Base-by-base conservation (phyloP, 2,797 vertebrate genomes). In the Morelia viridis region DNA sequence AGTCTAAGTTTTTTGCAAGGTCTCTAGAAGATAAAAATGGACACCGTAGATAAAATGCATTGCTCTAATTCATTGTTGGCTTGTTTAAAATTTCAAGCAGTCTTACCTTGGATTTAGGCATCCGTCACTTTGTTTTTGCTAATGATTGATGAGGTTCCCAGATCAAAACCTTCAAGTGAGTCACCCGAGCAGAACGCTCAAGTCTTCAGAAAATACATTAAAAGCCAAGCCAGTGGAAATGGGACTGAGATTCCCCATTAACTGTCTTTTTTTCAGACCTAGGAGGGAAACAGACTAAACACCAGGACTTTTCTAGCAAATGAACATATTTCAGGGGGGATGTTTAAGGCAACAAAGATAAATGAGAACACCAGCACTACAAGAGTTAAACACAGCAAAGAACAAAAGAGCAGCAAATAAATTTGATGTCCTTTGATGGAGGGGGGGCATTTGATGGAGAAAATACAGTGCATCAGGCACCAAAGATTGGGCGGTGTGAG, bases 131-230 rank as follows among this genome's bases (percentile, higher is more conserved):
- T 91, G 57, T 91, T 95, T 95, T 88, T 91, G 91, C 89, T 85
- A 92, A 92, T 94, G 95, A 96, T 76, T 93, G 93, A 96, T 94
- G 90, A 95, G 50, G 92, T 26, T 91, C 89, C 86, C 15, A 83
- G 64, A 31, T 2, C 93, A 92, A 94, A 96, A 91, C 91, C 92
- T 96, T 95, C 92, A 92, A 95, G 92, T 92, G 80, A 96, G 87
- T 94, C 90, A 93, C 85, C 84, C 93, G 93, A 46, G 94, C 62
- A 2, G 83, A 88, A 85, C 93, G 61, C 61, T 76, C 86, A 93
- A 85, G 90, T 89, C 65, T 92, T 93, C 53, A 62, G 86, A 88
- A 93, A 94, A 35, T 53, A 86, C 61, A 91, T 89, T 93, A 96
- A 93, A 96, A 89, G 35, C 88, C 3, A 90, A 56, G 80, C 53